Base-by-base conservation (phyloP, 2,888 invertebrate genomes). In the Andricus curvator region DNA sequence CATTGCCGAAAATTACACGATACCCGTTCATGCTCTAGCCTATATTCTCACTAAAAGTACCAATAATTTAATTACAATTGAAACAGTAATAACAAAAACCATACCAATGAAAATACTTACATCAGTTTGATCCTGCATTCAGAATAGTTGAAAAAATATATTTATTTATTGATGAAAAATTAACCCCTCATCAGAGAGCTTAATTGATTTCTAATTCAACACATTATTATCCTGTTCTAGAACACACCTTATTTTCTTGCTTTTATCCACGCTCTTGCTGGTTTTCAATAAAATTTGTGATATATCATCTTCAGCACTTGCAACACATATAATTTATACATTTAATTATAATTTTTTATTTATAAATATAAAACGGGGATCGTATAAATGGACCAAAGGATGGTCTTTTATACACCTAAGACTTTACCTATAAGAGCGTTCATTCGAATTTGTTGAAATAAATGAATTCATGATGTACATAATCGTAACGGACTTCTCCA, bases 321-420 rank as follows among this genome's bases (percentile, higher is more conserved):
- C 62, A 25, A 25, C 22, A 13, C 4, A 20, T 51, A 51, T 62
- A 4, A 25, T 25, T 25, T 22, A 13, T 41, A 13, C 13, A 41
- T 8, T 8, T 9, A 37, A 9, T 8, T 9, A 37, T 37, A 37
- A 37, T 37, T 41, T 13, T 41, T 13, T 41, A 41, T 41, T 41
- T 4, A n/a, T 25, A 67, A 41, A 15, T 41, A 8, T 67, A 41
- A 37, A 67, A 67, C 67, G 67, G 67, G 67, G 67, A 67, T 67
- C 67, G 67, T 67, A 41, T 67, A 22, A 37, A 22, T 17, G 15
- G 17, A 17, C 4, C 48, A 17, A 48, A 48, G 3, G 56, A 33
- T 29, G 4, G 13, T n/a, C 8, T 33, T 29, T 56, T 56, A 56
- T n/a, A 11, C 37, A 48, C 44, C 4, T 25, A 20, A 6, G 25